Conservation (phyloP, 2,113 vertebrate genomes). For the Calyptommatus sinebrachiatus region DNA sequence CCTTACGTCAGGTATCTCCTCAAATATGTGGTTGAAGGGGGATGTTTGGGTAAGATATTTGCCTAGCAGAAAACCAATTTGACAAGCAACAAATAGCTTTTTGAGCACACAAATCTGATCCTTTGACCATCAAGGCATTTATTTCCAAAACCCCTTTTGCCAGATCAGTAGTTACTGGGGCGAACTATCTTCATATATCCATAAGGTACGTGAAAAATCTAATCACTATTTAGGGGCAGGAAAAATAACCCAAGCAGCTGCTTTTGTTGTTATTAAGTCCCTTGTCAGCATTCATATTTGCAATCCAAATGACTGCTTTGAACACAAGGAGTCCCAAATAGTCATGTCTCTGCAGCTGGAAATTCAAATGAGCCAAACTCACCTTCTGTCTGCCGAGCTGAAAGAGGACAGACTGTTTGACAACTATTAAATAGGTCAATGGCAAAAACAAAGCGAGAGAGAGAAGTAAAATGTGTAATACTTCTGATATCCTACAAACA, state of each 20-base stretch:
- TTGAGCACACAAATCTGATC: conserved; percentile 22
- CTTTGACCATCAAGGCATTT: conserved; percentile 5
- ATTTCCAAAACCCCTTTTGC: conserved; percentile 27
- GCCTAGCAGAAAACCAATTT: too few species aligned
- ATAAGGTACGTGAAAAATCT: conserved; percentile 48
- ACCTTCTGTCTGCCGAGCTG: conserved; percentile 43
- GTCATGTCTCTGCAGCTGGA: conserved; percentile 38
- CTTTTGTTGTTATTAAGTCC: conserved; percentile 55
- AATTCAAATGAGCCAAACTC: conserved; percentile 41
- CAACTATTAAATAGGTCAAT: conserved; percentile 40
- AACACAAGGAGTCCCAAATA: conserved; percentile 34
- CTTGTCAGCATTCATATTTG: conserved; percentile 44
- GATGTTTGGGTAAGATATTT: too few species aligned
- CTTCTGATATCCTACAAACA: conserved; percentile 39
- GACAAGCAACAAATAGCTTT: neutral
- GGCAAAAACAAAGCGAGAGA: conserved; percentile 24
- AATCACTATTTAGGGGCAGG: conserved; percentile 42
- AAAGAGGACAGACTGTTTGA: conserved; percentile 43
- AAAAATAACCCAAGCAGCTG: conserved; percentile 53
- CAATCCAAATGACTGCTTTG: conserved; percentile 36
- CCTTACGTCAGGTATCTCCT: conserved; percentile 3
- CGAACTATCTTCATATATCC: conserved; percentile 49
- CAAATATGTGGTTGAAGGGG: too few species aligned
- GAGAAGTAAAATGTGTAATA: neutral
- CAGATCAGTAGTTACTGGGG: conserved; percentile 26